Evolutionary conservation across 2,888 invertebrate species (phyloP), one percentile per base, ranked within the genome.

Genomic region (Tanypteryx hageni): DNA sequence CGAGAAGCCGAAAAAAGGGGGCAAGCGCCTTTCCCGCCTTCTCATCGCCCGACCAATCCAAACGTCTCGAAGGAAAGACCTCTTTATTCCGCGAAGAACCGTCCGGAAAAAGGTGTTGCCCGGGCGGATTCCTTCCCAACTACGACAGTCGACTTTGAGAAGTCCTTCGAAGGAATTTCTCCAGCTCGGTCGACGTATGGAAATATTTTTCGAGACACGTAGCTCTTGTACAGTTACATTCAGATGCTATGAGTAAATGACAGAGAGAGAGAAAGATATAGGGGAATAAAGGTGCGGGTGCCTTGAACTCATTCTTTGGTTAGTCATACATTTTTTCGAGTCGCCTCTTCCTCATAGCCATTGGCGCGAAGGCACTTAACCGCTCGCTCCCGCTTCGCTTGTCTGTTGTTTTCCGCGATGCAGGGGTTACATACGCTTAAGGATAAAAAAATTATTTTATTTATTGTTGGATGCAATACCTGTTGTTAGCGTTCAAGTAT

Each of bases 141-240:
- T 68, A 68, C 68, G 68, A 68, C 68, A 68, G 18, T 68, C 86
- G 86, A 89, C 89, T 64, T 64, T 64, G 89, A 89, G n/a, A 64
- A 64, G 89, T 89, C 89, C 89, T 89, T 89, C 89, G 64, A 89
- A 44, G 64, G 89, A 89, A 89, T 89, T n/a, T 64, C 18, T 11
- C 7, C 83, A 44, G 56, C 7, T 18, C 89, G 68, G 64, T 64
- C 86, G 61, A 7, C 61, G 86, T 16, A 61, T 89, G 89, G 64
- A 76, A 76, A 76, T 76, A 22, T 22, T 64, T 89, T 22, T 89
- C 44, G 89, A 61, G 64, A 89, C 89, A 89, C 86, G 86, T 86
- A 61, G 16, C 44, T 11, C 8, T 61, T 89, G 13, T 89, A 31
- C 89, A 61, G 89, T 64, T 89, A 89, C 89, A 89, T 89, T 89